Base-by-base conservation (phyloP, 2,888 invertebrate species). In the Ceraclea dissimilis region DNA sequence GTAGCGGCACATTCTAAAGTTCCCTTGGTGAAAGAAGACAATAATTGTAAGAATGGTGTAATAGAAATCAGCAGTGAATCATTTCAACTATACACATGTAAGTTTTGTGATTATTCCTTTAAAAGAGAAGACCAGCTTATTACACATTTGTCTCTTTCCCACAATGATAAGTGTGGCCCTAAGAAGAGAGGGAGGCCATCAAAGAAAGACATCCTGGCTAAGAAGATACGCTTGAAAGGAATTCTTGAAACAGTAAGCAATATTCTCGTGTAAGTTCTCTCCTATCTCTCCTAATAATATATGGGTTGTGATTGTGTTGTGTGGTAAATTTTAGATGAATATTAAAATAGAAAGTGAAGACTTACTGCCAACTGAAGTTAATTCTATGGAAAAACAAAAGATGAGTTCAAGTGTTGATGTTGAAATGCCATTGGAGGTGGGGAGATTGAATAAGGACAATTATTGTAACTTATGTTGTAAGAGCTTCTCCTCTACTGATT, bases 151-250 rank as follows among this genome's bases (percentile, higher is more conserved):
- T 50, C 58, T 17, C 43, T 60, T 21, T 60, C 61, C 2, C 61
- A 61, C 49, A 56, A 56, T 46, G 59, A 59, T 13, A 52, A 59
- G 21, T 52, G 55, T n/a, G 74, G 73, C 1, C 73, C 74, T n/a
- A 75, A 72, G 63, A 76, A 74, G 61, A 67, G 74, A 62, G 76
- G 77, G 4, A 66, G 76, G 56, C 76, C 76, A 13, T 61, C 61
- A 13, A 61, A 61, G 39, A 61, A 61, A 49, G 60, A 61, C 21
- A 56, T 58, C 20, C n/a, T 58, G 13, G 51, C 56, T 5, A 60
- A 60, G 22, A 59, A 59, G 34, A 22, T 60, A 26, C 46, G 56
- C 20, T 33, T 61, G 8, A 61, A 61, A 51, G 55, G 56, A 18
- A 49, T 61, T 33, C 50, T 61, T 49, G 58, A 61, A 47, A 56